Evolutionary conservation across 2,888 invertebrate genomes (phyloP).

Genomic region (Eristalis tenax): DNA sequence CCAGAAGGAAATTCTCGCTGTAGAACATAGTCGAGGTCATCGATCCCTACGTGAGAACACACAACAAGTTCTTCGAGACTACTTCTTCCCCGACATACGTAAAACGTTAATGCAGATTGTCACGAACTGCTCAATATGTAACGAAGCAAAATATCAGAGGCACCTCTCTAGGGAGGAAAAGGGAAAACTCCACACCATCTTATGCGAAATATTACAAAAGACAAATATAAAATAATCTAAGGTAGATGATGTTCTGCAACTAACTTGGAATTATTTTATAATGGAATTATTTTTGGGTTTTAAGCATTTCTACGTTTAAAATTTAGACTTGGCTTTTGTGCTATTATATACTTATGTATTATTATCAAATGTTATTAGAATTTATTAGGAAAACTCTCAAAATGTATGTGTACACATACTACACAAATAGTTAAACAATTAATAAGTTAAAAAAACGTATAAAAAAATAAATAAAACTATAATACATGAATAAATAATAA

Average conservation of each 20-base stretch:
- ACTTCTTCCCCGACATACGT: conserved; percentile 19
- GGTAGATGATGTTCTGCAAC: background rate
- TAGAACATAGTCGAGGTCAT: conserved; percentile 32
- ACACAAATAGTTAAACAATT: too few species aligned
- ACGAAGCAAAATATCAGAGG: conserved; percentile 30
- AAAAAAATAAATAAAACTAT: too few species aligned
- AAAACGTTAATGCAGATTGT: conserved; percentile 1
- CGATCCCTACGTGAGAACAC: conserved; percentile 23
- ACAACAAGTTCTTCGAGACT: conserved; percentile 16
- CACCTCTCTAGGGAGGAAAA: background rate
- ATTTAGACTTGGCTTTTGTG: background rate
- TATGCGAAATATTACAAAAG: conserved; percentile 11
- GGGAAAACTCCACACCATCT: background rate
- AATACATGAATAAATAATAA: too few species aligned
- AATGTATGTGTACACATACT: too few species aligned
- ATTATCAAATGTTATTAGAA: background rate
- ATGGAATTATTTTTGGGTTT: background rate
- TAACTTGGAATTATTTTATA: background rate
- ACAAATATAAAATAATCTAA: conserved; percentile 32
- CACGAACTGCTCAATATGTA: conserved; percentile 24
- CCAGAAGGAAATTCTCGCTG: conserved; percentile 15
- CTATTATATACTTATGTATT: background rate
- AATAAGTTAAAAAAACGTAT: too few species aligned
- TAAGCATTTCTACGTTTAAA: background rate
- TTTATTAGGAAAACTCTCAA: too few species aligned